Evolutionary conservation across 2,113 vertebrate genomes (phyloP).

Genomic region (Ceuthmochares aereus): DNA sequence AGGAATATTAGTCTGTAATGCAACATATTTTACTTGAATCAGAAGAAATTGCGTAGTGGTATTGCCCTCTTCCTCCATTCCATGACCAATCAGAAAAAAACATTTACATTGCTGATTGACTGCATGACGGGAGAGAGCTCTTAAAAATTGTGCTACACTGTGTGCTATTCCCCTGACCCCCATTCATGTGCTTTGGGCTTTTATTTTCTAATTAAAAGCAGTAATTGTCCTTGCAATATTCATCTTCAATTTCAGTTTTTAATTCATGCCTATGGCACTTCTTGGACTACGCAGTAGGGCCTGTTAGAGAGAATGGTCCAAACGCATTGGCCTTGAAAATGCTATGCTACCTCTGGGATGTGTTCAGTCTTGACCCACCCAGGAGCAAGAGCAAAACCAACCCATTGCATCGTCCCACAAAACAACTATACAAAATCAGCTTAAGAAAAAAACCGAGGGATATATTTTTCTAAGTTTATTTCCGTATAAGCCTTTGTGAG

Average conservation of each 20-base stretch:
- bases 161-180: conserved; percentile 14
- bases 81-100: not conserved
- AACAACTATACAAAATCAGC: not conserved
- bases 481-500: not conserved
- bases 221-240: conserved; percentile 60
- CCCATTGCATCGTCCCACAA: not conserved
- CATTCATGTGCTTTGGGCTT: conserved; percentile 50
- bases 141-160: not conserved
- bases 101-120: not conserved
- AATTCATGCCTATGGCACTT: conserved; percentile 43
- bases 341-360: not conserved
- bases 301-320: conserved; percentile 22
- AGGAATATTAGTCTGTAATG: not conserved
- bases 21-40: not conserved
- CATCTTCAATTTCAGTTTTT: conserved; percentile 55
- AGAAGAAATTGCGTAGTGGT: not conserved
- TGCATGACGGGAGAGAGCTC: not conserved
- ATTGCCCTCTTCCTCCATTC: not conserved
- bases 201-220: conserved; percentile 65
- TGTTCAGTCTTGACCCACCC: conserved; percentile 39
- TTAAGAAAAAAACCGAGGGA: not conserved
- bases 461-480: not conserved
- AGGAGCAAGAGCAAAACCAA: conserved; percentile 45
- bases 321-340: not conserved
- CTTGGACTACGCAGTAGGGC: conserved; percentile 38